Conservation (phyloP, 2,888 invertebrate genomes). For the Phoenoteleia sp. region DNA sequence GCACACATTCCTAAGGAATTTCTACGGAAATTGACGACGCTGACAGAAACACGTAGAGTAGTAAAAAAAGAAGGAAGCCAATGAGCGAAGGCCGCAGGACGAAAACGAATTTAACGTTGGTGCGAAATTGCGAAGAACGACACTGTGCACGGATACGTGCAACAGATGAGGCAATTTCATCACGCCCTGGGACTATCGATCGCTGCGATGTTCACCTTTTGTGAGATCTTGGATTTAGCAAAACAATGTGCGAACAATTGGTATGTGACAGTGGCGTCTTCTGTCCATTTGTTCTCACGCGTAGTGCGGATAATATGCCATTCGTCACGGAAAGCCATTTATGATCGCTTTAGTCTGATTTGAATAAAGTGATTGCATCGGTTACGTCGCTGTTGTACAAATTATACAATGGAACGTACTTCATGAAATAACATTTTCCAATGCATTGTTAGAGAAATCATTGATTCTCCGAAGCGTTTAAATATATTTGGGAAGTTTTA, state of each 20-base stretch:
- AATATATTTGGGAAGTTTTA: neutral
- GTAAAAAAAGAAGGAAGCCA: slow-evolving; percentile 13
- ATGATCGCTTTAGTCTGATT: neutral
- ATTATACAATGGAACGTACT: too few species aligned
- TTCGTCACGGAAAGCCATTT: slow-evolving; percentile 21
- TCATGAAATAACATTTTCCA: neutral
- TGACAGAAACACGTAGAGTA: slow-evolving; percentile 14
- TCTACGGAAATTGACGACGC: slow-evolving; percentile 5
- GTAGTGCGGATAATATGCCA: slow-evolving; percentile 20
- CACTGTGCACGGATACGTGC: slow-evolving; percentile 49
- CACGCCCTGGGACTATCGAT: slow-evolving; percentile 67
- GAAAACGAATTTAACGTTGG: slow-evolving; percentile 51
- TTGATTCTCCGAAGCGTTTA: too few species aligned
- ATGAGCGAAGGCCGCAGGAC: slow-evolving; percentile 24
- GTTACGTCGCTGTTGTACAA: too few species aligned
- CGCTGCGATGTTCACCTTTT: slow-evolving; percentile 45
- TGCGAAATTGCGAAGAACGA: slow-evolving; percentile 50
- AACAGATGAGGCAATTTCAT: slow-evolving; percentile 69
- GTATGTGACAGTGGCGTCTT: slow-evolving; percentile 23
- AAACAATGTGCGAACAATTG: slow-evolving; percentile 42
- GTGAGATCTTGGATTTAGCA: slow-evolving; percentile 49
- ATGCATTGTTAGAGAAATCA: neutral
- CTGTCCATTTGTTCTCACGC: neutral
- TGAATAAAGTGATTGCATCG: neutral
- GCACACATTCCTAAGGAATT: slow-evolving; percentile 9